Evolutionary conservation across 2,797 vertebrate species (phyloP), one percentile per base, ranked within the genome.

Genomic region (Cephalopachus bancanus): DNA sequence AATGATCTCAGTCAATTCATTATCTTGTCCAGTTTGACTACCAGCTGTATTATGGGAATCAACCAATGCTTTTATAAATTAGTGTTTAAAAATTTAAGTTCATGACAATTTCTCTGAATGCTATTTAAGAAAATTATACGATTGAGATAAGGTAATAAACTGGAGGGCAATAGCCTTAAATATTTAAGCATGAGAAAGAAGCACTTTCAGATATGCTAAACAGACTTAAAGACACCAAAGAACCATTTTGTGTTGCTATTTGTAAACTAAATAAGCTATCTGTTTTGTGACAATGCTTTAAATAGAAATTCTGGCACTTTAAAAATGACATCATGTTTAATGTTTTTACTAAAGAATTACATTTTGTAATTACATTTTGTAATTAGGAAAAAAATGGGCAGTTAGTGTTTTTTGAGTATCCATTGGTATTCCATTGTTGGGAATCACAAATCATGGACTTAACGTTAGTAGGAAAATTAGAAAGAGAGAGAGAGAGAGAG

Each of bases 1-100:
- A 94, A 72, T 98, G 94, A 98, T 98, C 97, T 98, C 96, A 85
- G 97, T 78, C 96, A 97, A 74, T 96, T 95, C 92, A 86, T 98
- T 98, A 97, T 94, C 97, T 55, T 94, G 87, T 97, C 85, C 65
- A 90, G 44, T 97, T 98, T 98, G 95, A 98, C 93, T 94, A 93
- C 69, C 0, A 91, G 71, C 57, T 86, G 7, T 11, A 10, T 98
- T 96, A 94, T 62, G 93, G 92, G 95, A 97, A 79, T 94, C 96
- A 95, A 72, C 89, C 91, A 83, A 93, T 64, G 92, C n/a, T 85
- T 97, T 96, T 96, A 87, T 88, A 96, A 96, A 89, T 96, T 94
- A 81, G 7, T 93, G 84, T 44, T 26, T 94, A 67, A 97, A 89
- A 97, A 97, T 98, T 75, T 76, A 93, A 91, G 94, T 89, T 53